phyloP scores from a whole-genome alignment of 2,797 vertebrate genomes.

The Hoplostethus mediterraneus region DNA sequence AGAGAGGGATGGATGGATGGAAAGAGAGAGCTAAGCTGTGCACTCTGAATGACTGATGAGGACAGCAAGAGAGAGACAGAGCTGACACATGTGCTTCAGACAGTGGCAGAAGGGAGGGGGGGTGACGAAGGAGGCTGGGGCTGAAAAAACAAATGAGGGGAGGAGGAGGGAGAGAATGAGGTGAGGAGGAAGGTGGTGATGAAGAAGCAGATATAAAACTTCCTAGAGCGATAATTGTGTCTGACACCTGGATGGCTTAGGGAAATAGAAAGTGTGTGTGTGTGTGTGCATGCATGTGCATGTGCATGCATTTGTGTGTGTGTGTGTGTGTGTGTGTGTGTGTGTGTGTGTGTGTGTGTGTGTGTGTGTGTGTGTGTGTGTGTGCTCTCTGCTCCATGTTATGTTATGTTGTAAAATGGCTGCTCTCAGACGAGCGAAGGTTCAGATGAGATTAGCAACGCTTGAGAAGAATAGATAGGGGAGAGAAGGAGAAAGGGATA shows the following conservation, averaged over 20 bases:
- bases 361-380: conserved; percentile 10
- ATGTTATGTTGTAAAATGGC: conserved; percentile 73
- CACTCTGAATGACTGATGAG: conserved; percentile 61
- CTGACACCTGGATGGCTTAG: conserved; percentile 29
- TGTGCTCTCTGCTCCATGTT: conserved; percentile 59
- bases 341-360: conserved; percentile 13
- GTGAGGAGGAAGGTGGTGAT: conserved; percentile 34
- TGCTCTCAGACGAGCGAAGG: conserved; percentile 57
- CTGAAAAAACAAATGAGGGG: conserved; percentile 24
- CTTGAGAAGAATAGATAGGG: conserved; percentile 59
- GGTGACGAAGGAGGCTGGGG: conserved; percentile 35
- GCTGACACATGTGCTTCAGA: conserved; percentile 73
- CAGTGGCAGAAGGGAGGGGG: conserved; percentile 36
- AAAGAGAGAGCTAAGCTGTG: conserved; percentile 49
- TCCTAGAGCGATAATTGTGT: conserved; percentile 29
- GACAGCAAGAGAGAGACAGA: conserved; percentile 56
- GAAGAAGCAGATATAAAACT: conserved; percentile 26
- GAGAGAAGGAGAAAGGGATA: conserved; percentile 11
- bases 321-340: conserved; percentile 1
- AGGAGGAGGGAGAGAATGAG: conserved; percentile 21
- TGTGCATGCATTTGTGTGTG: conserved; percentile 19
- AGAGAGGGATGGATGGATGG: conserved; percentile 38
- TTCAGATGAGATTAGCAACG: conserved; percentile 69
- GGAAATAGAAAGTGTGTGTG: not conserved
- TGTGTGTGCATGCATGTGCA: not conserved